Conservation (phyloP, 2,888 invertebrate species). For the Chirona hameri region DNA sequence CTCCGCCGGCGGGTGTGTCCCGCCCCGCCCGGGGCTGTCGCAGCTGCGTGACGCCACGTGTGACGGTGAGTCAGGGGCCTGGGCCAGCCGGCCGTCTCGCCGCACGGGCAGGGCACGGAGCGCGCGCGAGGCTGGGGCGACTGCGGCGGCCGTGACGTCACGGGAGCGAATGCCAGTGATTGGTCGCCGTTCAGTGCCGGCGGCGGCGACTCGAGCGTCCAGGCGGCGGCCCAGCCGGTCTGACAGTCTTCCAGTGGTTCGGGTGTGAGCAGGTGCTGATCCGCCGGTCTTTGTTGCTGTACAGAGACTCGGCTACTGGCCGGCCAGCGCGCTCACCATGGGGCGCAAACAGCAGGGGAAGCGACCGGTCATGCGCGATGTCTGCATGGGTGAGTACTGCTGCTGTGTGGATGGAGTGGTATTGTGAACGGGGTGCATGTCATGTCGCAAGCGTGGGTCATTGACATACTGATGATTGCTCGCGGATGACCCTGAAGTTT, state of each 20-base stretch:
- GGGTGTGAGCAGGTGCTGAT: not conserved
- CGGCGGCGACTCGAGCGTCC: not conserved
- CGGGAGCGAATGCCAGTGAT: not conserved
- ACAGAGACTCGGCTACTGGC: not conserved
- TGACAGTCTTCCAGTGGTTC: not conserved
- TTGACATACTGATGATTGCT: not conserved
- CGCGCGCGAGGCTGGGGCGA: not conserved
- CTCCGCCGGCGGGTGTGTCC: too few species aligned
- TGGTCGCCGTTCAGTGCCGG: not conserved
- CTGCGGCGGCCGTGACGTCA: slow-evolving; percentile 3
- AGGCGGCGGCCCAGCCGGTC: not conserved
- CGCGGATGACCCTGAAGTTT: not conserved
- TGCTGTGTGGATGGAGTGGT: not conserved
- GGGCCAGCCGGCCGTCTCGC: too few species aligned
- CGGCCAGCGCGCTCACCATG: not conserved
- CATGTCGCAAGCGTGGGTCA: not conserved
- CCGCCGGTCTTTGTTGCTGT: not conserved
- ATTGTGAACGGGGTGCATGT: too few species aligned
- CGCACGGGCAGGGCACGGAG: too few species aligned
- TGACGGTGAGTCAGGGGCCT: too few species aligned
- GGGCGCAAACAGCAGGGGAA: not conserved
- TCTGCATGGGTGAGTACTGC: not conserved
- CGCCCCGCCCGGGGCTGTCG: too few species aligned
- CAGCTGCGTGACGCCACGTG: too few species aligned
- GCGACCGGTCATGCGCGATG: not conserved